Percentiles rank a stretch among this genome's conserved stretches.
Conservation (phyloP, 2,888 invertebrate genomes). For the Dioctria rufipes region DNA sequence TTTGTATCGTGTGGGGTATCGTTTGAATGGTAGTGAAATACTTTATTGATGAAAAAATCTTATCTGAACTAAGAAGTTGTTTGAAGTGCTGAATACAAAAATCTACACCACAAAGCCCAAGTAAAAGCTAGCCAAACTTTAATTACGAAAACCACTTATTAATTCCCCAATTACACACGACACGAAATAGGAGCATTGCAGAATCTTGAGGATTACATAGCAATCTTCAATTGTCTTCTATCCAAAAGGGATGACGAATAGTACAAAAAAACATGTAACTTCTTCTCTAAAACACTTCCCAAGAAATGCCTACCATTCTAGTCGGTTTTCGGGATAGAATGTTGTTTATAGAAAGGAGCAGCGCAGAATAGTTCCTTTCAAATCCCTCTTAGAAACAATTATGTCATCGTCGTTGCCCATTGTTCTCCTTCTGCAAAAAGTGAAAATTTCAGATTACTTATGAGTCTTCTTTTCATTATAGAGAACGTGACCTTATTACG, state of each 20-base stretch:
- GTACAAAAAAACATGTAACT: not conserved
- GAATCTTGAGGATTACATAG: not conserved
- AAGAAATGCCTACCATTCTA: conserved; percentile 12
- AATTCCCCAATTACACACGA: conserved; percentile 18
- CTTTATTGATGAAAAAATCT: no score
- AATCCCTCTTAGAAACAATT: conserved; percentile 28
- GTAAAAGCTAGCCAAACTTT: no score
- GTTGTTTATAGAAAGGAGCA: conserved; percentile 2
- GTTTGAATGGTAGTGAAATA: no score
- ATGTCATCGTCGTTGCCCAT: conserved; percentile 42
- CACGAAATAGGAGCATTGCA: conserved; percentile 17
- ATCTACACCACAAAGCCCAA: no score
- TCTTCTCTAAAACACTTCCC: conserved; percentile 16
- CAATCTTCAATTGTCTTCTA: not conserved
- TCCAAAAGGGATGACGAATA: conserved; percentile 42
- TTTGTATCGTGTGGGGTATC: no score
- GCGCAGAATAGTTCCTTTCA: not conserved
- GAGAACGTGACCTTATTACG: conserved; percentile 47
- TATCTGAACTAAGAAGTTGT: no score
- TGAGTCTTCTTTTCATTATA: conserved; percentile 39
- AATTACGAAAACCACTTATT: no score
- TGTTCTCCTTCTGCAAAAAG: conserved; percentile 37
- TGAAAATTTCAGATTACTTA: conserved; percentile 41
- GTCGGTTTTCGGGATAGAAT: no score
- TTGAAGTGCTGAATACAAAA: no score